Evolutionary conservation across 2,888 invertebrate species (phyloP).

Genomic region (Diachrysia chrysitis): DNA sequence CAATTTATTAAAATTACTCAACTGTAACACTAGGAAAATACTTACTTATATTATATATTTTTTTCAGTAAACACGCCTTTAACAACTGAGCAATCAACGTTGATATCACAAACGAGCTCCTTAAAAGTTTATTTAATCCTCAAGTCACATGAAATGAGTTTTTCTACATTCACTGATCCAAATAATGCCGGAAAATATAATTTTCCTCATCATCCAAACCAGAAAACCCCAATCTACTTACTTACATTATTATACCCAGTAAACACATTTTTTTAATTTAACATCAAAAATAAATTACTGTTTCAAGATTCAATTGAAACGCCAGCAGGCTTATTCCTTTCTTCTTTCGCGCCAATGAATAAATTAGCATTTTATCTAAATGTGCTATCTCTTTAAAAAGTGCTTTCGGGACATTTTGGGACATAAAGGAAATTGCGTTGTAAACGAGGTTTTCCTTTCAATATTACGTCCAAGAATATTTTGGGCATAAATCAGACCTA

Average conservation of each 20-base stretch:
- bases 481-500: constrained; percentile 57
- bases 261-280: constrained; percentile 76
- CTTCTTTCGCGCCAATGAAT: constrained; percentile 84
- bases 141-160: constrained; percentile 2
- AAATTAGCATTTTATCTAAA: constrained; percentile 87
- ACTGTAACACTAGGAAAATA: background rate
- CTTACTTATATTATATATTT: background rate
- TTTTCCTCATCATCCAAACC: constrained; percentile 10
- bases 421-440: constrained; percentile 70
- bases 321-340: constrained; percentile 76
- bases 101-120: constrained; percentile 2
- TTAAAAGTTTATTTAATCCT: constrained; percentile 6
- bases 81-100: background rate
- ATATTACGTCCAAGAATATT: constrained; percentile 62
- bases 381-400: constrained; percentile 84
- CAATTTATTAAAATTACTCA: background rate
- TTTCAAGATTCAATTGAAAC: constrained; percentile 81
- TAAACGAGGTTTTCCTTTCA: constrained; percentile 57
- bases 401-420: constrained; percentile 72
- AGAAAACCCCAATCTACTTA: constrained; percentile 16
- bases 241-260: constrained; percentile 36
- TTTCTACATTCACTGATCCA: constrained; percentile 2
- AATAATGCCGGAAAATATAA: constrained; percentile 21
- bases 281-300: constrained; percentile 81
- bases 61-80: background rate